These are phyloP conservation scores for Gasterosteus nipponicus DNA, from an alignment of 2,113 vertebrate species.

Conservation along the genomic window DNA sequence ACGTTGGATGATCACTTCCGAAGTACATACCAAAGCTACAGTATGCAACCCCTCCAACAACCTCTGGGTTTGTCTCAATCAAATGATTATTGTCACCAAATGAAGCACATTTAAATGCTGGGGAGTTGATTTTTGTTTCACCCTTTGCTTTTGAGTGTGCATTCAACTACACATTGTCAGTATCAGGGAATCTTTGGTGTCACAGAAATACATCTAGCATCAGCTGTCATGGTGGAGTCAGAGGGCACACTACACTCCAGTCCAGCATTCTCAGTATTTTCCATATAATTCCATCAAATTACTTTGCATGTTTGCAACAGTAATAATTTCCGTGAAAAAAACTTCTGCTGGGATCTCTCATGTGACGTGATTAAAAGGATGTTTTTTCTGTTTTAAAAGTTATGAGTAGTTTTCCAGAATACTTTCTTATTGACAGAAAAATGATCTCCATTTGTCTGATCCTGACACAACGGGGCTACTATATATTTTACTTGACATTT, in stretches of 20 bases:
- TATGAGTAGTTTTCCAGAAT: neutral
- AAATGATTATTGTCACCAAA: conserved; percentile 51
- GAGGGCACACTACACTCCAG: neutral
- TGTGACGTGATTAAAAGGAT: neutral
- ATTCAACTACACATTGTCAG: conserved; percentile 10
- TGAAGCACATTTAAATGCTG: conserved; percentile 55
- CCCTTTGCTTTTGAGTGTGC: conserved; percentile 37
- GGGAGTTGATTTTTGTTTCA: conserved; percentile 48
- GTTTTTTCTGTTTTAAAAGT: neutral
- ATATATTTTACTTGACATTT: conserved; percentile 44
- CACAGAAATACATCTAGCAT: conserved; percentile 6
- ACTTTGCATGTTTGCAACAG: neutral
- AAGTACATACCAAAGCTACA: conserved; percentile 10
- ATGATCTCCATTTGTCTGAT: conserved; percentile 5
- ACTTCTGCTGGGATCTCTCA: neutral
- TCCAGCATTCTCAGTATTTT: neutral
- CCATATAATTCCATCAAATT: neutral
- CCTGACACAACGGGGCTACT: conserved; percentile 13
- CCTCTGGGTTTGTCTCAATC: conserved; percentile 31
- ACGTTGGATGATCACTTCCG: neutral
- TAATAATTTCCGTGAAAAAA: neutral
- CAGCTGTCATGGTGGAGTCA: neutral
- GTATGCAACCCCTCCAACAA: neutral
- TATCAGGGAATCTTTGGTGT: conserved; percentile 25
- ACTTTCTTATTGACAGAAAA: conserved; percentile 14